Conservation (phyloP, 2,113 vertebrate genomes). For the Oreotrochilus melanogaster region DNA sequence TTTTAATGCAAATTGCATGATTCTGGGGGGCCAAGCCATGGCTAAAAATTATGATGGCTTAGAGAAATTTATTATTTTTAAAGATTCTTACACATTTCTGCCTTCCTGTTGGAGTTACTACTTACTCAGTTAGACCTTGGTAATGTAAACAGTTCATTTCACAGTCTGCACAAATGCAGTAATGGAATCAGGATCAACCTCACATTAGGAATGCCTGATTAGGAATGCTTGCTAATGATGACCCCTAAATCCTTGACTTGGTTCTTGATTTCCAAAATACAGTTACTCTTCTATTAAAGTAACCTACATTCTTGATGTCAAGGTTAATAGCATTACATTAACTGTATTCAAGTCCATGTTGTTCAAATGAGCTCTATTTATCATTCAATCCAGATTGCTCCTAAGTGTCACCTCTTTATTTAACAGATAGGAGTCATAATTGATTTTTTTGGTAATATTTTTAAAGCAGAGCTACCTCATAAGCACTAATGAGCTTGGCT, state of each 20-base stretch:
- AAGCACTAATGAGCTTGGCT: neutral
- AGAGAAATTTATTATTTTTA: neutral
- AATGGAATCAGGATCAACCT: neutral
- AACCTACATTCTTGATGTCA: constrained; percentile 27
- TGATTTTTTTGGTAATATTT: constrained; percentile 20
- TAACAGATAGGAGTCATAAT: constrained; percentile 5
- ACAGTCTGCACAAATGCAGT: neutral
- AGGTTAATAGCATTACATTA: constrained; percentile 54
- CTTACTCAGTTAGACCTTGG: neutral
- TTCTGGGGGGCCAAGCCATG: neutral
- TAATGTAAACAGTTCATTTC: neutral
- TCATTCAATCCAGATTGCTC: constrained; percentile 24
- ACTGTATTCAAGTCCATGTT: neutral
- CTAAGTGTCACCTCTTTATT: neutral
- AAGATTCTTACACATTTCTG: neutral
- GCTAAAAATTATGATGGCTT: neutral
- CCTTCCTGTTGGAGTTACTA: neutral
- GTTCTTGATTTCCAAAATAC: constrained; percentile 37
- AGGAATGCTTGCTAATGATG: neutral
- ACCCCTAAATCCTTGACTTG: neutral
- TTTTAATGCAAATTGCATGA: neutral
- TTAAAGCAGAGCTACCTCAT: neutral
- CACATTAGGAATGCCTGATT: neutral
- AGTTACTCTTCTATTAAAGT: neutral
- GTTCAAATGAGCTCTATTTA: neutral